A percentile compares a stretch with the other conserved stretches of the same genome.
phyloP scores from a whole-genome alignment of 2,888 invertebrate species.

The Homarus gammarus region DNA sequence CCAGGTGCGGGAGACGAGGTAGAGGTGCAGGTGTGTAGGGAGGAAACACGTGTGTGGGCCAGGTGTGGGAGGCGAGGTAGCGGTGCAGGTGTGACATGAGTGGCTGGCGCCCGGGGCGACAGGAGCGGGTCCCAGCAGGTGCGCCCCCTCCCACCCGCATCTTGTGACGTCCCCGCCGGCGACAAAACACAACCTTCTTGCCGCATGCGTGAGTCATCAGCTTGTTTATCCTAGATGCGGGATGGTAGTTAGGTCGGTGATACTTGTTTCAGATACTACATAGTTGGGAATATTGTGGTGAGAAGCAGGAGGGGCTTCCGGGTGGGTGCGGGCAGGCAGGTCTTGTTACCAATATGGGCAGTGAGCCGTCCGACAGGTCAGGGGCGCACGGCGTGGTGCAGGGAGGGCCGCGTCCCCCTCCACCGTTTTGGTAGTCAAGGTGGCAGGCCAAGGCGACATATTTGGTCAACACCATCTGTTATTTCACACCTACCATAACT shows the following conservation, averaged over 20 bases:
- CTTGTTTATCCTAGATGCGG: too few species aligned
- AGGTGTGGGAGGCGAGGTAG: background rate
- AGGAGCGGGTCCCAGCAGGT: background rate
- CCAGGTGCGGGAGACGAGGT: background rate
- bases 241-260: too few species aligned
- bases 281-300: too few species aligned
- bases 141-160: background rate
- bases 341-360: constrained; percentile 51
- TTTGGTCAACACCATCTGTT: constrained; percentile 48
- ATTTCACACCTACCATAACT: constrained; percentile 2
- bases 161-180: background rate
- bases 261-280: too few species aligned
- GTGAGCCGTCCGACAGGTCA: constrained; percentile 48
- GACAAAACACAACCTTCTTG: too few species aligned
- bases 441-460: constrained; percentile 16
- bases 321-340: background rate
- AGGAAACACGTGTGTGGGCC: background rate
- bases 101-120: background rate
- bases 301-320: background rate
- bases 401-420: constrained; percentile 11
- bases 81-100: constrained; percentile 12
- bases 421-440: constrained; percentile 30
- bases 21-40: background rate
- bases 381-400: constrained; percentile 28
- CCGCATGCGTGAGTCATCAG: too few species aligned